Evolutionary conservation across 2,797 vertebrate species (phyloP), one percentile per base, ranked within the genome.

Genomic region (Sandelia bainsii): DNA sequence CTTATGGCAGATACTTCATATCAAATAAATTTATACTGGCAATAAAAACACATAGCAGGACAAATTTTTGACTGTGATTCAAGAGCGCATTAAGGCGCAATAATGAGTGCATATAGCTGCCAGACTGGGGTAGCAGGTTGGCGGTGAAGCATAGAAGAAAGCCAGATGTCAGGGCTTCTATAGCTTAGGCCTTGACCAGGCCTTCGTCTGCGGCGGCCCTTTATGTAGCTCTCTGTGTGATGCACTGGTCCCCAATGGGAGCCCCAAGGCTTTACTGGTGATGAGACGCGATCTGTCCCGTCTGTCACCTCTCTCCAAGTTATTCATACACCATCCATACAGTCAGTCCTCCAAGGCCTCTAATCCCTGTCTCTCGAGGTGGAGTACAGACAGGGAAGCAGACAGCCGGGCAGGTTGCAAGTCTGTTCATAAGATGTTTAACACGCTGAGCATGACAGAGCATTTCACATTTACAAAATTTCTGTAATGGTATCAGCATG

Each of bases 281-380:
- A 95, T 94, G 93, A 95, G 94, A 93, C 91, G 76, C 91, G 91
- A 93, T 94, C 94, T 93, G 93, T 94, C 91, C 95, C 93, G 93
- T 95, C 95, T 95, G 94, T 94, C 92, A 92, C 91, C 88, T 91
- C 90, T 91, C 87, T 93, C 87, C 92, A 89, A 94, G 90, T 93
- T 93, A 94, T 93, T 93, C 90, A 92, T 92, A 92, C 91, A 69
- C 91, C 89, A 91, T 90, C 92, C 89, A 91, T 93, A 93, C 92
- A 93, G 92, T 94, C 87, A 78, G 82, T 91, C 91, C 91, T 92
- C 91, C 90, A 93, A 93, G 92, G 93, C 90, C 87, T 93, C 91
- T 94, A 95, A 94, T 95, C 94, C 93, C 87, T 7, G 75, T 93
- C 93, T 95, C 93, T 87, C 76, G 89, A 93, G 91, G 89, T 91